Evolutionary conservation across 1,140 invertebrate species (phyloP).

Genomic region (Scylla paramamosain): DNA sequence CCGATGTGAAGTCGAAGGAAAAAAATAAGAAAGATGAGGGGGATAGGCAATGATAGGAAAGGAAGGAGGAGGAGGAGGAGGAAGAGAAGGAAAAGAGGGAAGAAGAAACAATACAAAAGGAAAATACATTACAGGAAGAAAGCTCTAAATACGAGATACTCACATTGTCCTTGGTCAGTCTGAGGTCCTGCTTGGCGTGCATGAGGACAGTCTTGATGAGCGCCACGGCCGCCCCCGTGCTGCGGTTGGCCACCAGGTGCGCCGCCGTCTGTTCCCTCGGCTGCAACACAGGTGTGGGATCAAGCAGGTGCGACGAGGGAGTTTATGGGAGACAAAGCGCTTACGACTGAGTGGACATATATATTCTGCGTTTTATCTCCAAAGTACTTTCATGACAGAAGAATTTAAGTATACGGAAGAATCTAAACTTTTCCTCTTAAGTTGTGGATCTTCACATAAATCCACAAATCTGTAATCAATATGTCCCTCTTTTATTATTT

Average conservation of each 20-base stretch:
- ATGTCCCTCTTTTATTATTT: too few species aligned
- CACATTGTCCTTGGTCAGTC: conserved; percentile 75
- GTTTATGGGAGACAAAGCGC: neutral
- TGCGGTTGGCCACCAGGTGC: conserved; percentile 73
- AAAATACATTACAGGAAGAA: neutral
- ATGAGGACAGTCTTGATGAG: conserved; percentile 76
- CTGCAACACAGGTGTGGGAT: conserved; percentile 62
- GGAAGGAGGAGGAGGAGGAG: neutral
- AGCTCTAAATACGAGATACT: neutral
- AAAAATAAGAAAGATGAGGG: too few species aligned
- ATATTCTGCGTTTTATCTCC: too few species aligned
- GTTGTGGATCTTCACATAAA: too few species aligned
- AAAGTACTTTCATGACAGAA: too few species aligned
- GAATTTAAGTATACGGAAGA: too few species aligned
- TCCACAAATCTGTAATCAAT: too few species aligned
- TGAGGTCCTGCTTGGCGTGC: conserved; percentile 76
- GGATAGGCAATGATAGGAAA: neutral
- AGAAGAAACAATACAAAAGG: too few species aligned
- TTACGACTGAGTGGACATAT: neutral
- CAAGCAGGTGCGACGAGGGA: neutral
- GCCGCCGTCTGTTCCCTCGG: conserved; percentile 78
- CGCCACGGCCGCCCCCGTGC: conserved; percentile 74
- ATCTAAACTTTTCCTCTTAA: too few species aligned
- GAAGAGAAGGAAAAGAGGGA: neutral
- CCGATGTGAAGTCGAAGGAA: too few species aligned